phyloP scores from a whole-genome alignment of 2,888 invertebrate species.

The Drosophila leonis region DNA sequence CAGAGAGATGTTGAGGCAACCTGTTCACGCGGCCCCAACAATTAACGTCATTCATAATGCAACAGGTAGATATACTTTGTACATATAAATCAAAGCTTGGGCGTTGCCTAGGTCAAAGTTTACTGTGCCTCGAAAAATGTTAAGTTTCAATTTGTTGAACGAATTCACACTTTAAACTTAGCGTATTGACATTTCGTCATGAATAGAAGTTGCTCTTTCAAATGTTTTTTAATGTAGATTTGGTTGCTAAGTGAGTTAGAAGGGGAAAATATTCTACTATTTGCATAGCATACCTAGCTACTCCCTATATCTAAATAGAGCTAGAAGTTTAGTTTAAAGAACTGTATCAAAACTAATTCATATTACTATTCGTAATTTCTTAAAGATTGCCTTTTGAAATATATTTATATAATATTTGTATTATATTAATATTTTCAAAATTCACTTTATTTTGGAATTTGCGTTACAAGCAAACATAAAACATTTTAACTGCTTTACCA shows the following conservation, averaged over 20 bases:
- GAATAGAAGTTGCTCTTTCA: background rate
- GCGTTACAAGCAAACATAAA: background rate
- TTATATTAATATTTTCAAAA: background rate
- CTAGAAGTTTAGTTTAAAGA: too few species aligned
- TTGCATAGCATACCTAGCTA: too few species aligned
- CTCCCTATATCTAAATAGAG: too few species aligned
- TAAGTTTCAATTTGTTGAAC: slow-evolving; percentile 1
- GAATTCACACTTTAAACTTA: slow-evolving; percentile 3
- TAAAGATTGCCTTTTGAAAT: background rate
- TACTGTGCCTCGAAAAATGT: background rate
- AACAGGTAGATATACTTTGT: background rate
- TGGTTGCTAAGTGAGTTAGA: background rate
- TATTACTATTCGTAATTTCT: background rate
- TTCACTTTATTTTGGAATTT: background rate
- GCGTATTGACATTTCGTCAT: background rate
- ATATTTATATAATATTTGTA: too few species aligned
- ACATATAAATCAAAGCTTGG: background rate
- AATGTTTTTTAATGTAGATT: background rate
- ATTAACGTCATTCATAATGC: slow-evolving; percentile 40
- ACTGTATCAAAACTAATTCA: background rate
- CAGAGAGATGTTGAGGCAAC: slow-evolving; percentile 16
- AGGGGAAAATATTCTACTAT: background rate
- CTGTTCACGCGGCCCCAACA: slow-evolving; percentile 21
- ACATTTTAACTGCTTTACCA: background rate
- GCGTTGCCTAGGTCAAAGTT: slow-evolving; percentile 38